Evolutionary conservation across 2,113 vertebrate genomes (phyloP).

Genomic region (Hyperopisus bebe): DNA sequence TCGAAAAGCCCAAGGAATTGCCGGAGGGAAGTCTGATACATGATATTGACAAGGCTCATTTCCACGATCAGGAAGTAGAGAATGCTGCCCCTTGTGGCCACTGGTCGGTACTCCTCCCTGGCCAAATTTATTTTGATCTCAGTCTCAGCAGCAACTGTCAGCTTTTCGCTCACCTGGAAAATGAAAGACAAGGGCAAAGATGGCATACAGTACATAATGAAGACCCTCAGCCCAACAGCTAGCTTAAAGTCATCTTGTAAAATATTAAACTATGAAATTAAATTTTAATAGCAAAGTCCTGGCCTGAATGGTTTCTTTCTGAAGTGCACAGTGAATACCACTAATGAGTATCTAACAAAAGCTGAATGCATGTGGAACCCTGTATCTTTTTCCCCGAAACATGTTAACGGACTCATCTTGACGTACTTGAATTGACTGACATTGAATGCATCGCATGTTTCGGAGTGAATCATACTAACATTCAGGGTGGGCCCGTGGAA

Average conservation of each 20-base stretch:
- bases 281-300: slow-evolving; percentile 1
- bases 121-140: slow-evolving; percentile 73
- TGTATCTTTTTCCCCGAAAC: not conserved
- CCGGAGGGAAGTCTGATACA: slow-evolving; percentile 75
- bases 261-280: not conserved
- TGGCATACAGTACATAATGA: not conserved
- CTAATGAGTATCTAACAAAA: not conserved
- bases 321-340: not conserved
- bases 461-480: no score
- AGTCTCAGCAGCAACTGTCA: slow-evolving; percentile 65
- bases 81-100: slow-evolving; percentile 72
- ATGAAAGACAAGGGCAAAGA: not conserved
- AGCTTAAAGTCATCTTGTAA: not conserved
- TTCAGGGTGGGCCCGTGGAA: no score
- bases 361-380: not conserved
- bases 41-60: slow-evolving; percentile 74
- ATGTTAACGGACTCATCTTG: not conserved
- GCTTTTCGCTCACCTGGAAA: slow-evolving; percentile 71
- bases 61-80: slow-evolving; percentile 80
- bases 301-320: not conserved
- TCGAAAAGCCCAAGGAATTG: slow-evolving; percentile 78
- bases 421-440: not conserved
- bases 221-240: not conserved
- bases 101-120: slow-evolving; percentile 73
- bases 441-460: not conserved